Evolutionary conservation across 2,113 vertebrate species (phyloP), one percentile per base, ranked within the genome.

Genomic region (Epinephelus fuscoguttatus): DNA sequence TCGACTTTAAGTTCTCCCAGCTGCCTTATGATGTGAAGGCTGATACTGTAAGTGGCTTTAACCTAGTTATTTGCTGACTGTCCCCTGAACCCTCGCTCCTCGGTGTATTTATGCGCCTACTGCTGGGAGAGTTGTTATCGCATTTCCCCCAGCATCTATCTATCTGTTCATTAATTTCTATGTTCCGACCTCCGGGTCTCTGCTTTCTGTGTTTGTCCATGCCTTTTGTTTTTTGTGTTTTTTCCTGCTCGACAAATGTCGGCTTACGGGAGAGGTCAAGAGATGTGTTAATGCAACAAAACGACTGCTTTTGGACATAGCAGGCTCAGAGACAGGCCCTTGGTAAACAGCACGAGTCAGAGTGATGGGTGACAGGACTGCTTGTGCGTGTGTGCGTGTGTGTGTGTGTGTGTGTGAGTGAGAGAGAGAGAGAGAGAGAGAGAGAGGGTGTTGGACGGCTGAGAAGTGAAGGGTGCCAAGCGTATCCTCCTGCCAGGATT

Each of bases 381-480:
- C 30, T 6, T 56, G 52, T 72, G 63, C 80, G 23, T 66, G 9
- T 68, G 64, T 67, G 62, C 62, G 70, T 70, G 60, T 64, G 47
- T 52, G 80, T 50, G 59, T 25, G 57, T 47, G 61, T 11, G 45
- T 23, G 49, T 37, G 75, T 50, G 45, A 14, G 50, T 27, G 40
- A 1, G 40, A 40, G 40, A 2, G 40, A 10, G 50, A 27, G 61
- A 19, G 55, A 52, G 47, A 17, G 55, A 69, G 27, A 78, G 75
- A 50, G 53, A 45, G 52, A 30, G 61, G 15, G 60, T 57, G 78
- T 87, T 80, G 17, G 81, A 83, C 78, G 81, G 69, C 86, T 74
- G 67, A 82, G 83, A 89, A 64, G 47, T 78, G 70, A 79, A 83
- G 62, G 40, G 25, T 84, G 70, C 78, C 82, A 87, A 88, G 64